phyloP scores from a whole-genome alignment of 2,888 invertebrate species.

The Stenoptilia bipunctidactyla region DNA sequence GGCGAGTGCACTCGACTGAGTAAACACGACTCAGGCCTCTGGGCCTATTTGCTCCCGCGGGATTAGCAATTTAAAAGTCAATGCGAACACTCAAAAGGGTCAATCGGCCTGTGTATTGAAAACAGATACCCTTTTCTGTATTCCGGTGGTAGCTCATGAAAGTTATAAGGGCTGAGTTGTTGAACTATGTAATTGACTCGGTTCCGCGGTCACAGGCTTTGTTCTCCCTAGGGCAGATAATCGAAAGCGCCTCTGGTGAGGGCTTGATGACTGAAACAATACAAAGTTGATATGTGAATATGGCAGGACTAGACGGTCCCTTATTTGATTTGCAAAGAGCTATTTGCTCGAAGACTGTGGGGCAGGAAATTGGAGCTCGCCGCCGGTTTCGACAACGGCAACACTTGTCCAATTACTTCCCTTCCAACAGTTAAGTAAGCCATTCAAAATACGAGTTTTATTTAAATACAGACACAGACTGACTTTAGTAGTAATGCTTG shows the following conservation, averaged over 20 bases:
- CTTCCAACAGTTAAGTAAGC: conserved; percentile 31
- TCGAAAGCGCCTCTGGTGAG: conserved; percentile 68
- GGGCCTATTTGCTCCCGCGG: conserved; percentile 60
- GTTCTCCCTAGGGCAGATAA: conserved; percentile 63
- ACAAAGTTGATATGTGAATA: conserved; percentile 68
- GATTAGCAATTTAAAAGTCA: conserved; percentile 72
- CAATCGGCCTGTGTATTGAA: conserved; percentile 67
- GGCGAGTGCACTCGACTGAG: conserved; percentile 62
- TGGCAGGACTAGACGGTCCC: conserved; percentile 48
- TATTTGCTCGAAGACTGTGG: conserved; percentile 61
- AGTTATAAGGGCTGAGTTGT: conserved; percentile 71
- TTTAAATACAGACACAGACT: conserved; percentile 30
- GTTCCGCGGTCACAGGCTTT: conserved; percentile 67
- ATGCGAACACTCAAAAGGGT: conserved; percentile 70
- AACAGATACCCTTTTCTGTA: conserved; percentile 70
- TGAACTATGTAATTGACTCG: conserved; percentile 72
- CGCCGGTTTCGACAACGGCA: conserved; percentile 36
- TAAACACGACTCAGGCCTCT: conserved; percentile 53
- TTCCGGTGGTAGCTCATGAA: conserved; percentile 65
- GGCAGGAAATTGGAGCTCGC: conserved; percentile 58
- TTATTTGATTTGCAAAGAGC: conserved; percentile 69
- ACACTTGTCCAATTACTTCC: conserved; percentile 61
- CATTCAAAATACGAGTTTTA: conserved; percentile 33
- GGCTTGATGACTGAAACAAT: conserved; percentile 64
- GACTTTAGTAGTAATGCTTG: conserved; percentile 22